Evolutionary conservation across 2,888 invertebrate species (phyloP).

Genomic region (Pollenia labialis): DNA sequence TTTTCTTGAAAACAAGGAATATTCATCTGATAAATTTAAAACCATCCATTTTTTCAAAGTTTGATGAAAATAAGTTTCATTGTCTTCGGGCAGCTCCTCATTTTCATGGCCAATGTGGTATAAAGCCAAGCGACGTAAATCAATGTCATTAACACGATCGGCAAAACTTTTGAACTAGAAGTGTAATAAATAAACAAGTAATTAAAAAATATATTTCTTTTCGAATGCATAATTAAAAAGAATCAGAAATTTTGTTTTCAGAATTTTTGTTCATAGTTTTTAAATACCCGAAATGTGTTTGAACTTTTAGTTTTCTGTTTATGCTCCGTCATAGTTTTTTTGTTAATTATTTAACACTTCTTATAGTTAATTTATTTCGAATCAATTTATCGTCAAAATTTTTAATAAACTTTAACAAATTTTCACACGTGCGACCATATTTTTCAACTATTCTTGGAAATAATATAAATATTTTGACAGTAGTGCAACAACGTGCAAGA

Average conservation of each 20-base stretch:
- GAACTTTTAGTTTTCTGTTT: slow-evolving; percentile 88
- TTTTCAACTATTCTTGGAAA: slow-evolving; percentile 49
- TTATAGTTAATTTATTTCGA: slow-evolving; percentile 2
- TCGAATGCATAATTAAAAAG: too few species aligned
- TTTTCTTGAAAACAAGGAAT: slow-evolving; percentile 90
- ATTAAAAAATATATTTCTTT: neutral
- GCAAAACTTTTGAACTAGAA: slow-evolving; percentile 93
- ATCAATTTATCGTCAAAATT: neutral
- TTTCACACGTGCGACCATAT: slow-evolving; percentile 65
- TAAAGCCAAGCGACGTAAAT: slow-evolving; percentile 91
- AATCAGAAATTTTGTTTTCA: neutral
- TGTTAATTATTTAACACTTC: neutral
- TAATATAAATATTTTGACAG: slow-evolving; percentile 57
- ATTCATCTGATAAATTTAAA: slow-evolving; percentile 93
- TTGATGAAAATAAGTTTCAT: slow-evolving; percentile 92
- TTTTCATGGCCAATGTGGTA: slow-evolving; percentile 93
- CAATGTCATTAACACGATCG: slow-evolving; percentile 93
- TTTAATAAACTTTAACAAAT: slow-evolving; percentile 18
- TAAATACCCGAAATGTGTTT: slow-evolving; percentile 90
- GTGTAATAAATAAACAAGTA: neutral
- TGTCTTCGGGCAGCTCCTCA: slow-evolving; percentile 87
- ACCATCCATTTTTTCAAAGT: slow-evolving; percentile 95
- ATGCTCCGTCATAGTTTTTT: slow-evolving; percentile 66
- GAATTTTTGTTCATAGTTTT: neutral
- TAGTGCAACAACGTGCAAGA: slow-evolving; percentile 50